Evolutionary conservation across 2,888 invertebrate species (phyloP).

Genomic region (Pogonocherus hispidulus): DNA sequence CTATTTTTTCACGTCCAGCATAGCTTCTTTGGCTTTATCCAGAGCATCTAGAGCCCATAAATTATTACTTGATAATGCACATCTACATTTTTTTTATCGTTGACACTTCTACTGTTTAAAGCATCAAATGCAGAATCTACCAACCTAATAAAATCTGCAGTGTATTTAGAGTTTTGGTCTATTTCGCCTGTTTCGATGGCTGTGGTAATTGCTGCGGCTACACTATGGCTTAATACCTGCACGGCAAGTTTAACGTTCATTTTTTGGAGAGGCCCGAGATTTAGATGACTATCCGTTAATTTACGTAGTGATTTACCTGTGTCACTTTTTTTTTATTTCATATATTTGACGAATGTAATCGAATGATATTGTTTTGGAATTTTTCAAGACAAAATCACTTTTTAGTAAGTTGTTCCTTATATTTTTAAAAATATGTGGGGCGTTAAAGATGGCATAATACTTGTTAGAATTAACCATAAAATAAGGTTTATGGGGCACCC

Average conservation of each 20-base stretch:
- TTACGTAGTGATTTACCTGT: slow-evolving; percentile 29
- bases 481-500: slow-evolving; percentile 23
- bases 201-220: slow-evolving; percentile 37
- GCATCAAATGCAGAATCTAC: slow-evolving; percentile 39
- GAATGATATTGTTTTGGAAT: slow-evolving; percentile 24
- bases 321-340: slow-evolving; percentile 8
- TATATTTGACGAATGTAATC: slow-evolving; percentile 35
- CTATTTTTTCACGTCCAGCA: slow-evolving; percentile 13
- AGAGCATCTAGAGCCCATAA: slow-evolving; percentile 5
- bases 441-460: slow-evolving; percentile 41
- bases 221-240: slow-evolving; percentile 41
- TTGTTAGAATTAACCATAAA: slow-evolving; percentile 27
- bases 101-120: slow-evolving; percentile 34
- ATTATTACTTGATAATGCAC: slow-evolving; percentile 6
- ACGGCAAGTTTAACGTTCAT: slow-evolving; percentile 36
- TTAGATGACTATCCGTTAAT: slow-evolving; percentile 38
- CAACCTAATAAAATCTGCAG: slow-evolving; percentile 35
- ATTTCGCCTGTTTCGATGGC: slow-evolving; percentile 31
- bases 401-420: slow-evolving; percentile 14
- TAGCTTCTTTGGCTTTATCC: not conserved
- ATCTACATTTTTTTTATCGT: slow-evolving; percentile 5
- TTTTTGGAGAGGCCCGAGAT: slow-evolving; percentile 35
- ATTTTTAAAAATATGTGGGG: slow-evolving; percentile 45
- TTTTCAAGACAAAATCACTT: slow-evolving; percentile 31
- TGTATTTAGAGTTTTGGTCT: not conserved